These are phyloP conservation scores for Corapipo altera DNA, from an alignment of 2,113 vertebrate genomes.

Conservation along the genomic window DNA sequence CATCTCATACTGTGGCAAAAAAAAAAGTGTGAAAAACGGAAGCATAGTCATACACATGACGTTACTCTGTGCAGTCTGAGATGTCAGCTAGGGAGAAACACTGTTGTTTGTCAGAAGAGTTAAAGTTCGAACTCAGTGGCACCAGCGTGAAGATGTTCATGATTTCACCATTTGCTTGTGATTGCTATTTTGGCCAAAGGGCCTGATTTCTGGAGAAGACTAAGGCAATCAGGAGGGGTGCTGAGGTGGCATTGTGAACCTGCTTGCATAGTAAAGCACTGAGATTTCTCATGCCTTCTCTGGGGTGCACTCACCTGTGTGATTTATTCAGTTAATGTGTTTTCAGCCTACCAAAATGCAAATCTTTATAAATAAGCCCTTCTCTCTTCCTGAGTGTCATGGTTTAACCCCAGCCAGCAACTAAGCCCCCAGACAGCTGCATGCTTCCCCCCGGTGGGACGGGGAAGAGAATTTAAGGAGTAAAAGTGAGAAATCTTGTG, in stretches of 20 bases:
- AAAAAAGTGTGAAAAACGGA: neutral
- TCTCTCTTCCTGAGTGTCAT: neutral
- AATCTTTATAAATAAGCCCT: neutral
- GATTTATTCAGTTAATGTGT: neutral
- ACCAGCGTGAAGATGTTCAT: fast-evolving
- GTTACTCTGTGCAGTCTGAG: neutral
- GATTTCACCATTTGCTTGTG: neutral
- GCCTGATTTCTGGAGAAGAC: neutral
- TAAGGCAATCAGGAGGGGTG: neutral
- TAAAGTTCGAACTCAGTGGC: neutral
- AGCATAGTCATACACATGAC: neutral
- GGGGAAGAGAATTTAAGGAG: neutral
- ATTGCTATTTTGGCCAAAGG: neutral
- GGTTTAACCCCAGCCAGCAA: neutral
- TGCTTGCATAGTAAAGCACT: fast-evolving
- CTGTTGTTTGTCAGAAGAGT: neutral
- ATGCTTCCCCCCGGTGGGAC: neutral
- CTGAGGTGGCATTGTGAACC: fast-evolving
- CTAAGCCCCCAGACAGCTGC: neutral
- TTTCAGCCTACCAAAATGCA: neutral
- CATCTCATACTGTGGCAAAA: neutral
- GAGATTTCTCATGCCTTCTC: neutral
- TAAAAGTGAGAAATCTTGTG: neutral
- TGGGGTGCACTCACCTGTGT: neutral
- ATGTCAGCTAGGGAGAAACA: neutral